Evolutionary conservation across 2,113 vertebrate species (phyloP), one percentile per base, ranked within the genome.

Genomic region (Podarcis cretensis): DNA sequence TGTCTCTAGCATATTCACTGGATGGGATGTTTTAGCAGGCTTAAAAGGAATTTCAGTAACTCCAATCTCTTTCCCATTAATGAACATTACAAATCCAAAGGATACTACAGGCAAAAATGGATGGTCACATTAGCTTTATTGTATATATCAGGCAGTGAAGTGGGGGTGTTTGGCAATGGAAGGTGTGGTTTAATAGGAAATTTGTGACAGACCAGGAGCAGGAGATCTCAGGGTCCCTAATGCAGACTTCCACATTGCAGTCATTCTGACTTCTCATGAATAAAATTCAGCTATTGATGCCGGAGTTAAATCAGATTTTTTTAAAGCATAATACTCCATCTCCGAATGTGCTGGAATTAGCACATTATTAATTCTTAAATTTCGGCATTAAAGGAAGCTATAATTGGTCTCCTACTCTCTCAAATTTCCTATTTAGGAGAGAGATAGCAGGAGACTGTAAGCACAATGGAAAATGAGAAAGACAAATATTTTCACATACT

Each of bases 381-480:
- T 18, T 66, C 59, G 1, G 40, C 35, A 81, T 43, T 65, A 65
- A 81, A 81, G 21, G n/a, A 48, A 79, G 35, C 35, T 43, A 48
- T 21, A 37, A 21, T 71, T 74, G 25, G 48, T 75, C 65, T 35
- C 12, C 23, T 21, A 7, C 18, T 63, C 27, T 73, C 78, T 63
- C 54, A 87, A 25, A 59, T 84, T 87, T 87, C 69, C 86, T 81
- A n/a, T 74, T 87, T 73, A 81, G 48, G 68, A 74, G 43, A 73
- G 68, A 74, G 43, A 73, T 59, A 71, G 43, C 30, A 85, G 76
- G 6, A 71, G 16, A 93, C 80, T 65, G 73, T 54, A 79, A 87
- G 87, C 87, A 94, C 84, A 83, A 0, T 83, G 85, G 90, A 86
- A 77, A 87, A 68, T 5, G 85, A n/a, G 89, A 91, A 96, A 92